These are phyloP conservation scores for Erinaceus europaeus DNA, from an alignment of 2,113 vertebrate genomes.

Conservation along the genomic window DNA sequence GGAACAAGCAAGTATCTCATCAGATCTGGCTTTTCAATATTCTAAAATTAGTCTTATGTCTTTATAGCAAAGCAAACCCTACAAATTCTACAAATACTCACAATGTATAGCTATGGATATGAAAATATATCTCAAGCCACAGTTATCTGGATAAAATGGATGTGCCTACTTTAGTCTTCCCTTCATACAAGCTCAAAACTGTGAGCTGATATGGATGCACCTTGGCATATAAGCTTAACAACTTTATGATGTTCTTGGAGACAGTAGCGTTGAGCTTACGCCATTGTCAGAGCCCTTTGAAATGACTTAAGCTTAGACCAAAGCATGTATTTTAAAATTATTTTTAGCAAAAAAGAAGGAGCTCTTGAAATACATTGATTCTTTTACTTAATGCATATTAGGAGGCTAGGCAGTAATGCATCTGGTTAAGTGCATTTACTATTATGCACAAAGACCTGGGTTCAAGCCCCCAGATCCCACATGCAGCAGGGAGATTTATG, in stretches of 20 bases:
- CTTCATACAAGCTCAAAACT: no score
- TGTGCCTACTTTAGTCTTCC: no score
- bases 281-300: not conserved
- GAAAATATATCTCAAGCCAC: not conserved
- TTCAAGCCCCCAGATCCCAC: no score
- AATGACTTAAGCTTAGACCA: not conserved
- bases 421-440: no score
- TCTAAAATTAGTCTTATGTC: not conserved
- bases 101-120: not conserved
- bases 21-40: not conserved
- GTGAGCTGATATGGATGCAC: not conserved
- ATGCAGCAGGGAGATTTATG: no score
- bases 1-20: not conserved
- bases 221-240: no score
- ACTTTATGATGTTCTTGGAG: not conserved
- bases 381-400: not conserved
- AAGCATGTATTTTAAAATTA: not conserved
- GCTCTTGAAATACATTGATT: not conserved
- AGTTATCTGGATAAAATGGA: no score
- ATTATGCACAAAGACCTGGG: no score
- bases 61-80: not conserved
- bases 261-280: not conserved
- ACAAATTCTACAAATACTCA: not conserved
- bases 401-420: no score
- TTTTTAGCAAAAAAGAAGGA: slow-evolving; percentile 29